Conservation (phyloP, 2,888 invertebrate species). For the Strigamia crassipes region DNA sequence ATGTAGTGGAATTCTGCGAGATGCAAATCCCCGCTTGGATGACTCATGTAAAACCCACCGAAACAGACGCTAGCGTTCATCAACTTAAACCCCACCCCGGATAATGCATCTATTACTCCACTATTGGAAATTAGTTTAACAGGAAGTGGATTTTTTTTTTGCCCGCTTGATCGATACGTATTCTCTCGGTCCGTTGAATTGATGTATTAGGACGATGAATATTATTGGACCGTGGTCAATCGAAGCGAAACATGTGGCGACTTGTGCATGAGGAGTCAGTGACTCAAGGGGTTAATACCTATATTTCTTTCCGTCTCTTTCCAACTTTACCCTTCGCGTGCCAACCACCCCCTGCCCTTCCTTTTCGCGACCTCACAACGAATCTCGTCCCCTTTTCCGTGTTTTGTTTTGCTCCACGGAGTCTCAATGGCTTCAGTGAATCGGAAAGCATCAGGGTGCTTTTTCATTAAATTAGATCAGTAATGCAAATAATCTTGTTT, state of each 20-base stretch:
- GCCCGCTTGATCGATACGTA: background rate
- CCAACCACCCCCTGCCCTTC: background rate
- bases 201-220: slow-evolving; percentile 24
- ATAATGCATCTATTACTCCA: background rate
- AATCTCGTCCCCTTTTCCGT: slow-evolving; percentile 32
- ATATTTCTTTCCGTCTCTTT: background rate
- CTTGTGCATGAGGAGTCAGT: background rate
- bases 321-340: background rate
- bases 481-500: slow-evolving; percentile 42
- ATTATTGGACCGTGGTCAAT: slow-evolving; percentile 4
- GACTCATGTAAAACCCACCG: slow-evolving; percentile 2
- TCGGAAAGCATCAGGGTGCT: slow-evolving; percentile 40
- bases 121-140: background rate
- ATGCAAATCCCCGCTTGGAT: background rate
- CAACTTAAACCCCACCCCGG: background rate
- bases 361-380: slow-evolving; percentile 18
- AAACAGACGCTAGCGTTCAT: background rate
- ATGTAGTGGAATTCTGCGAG: slow-evolving; percentile 36
- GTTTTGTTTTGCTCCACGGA: slow-evolving; percentile 42
- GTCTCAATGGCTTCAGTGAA: slow-evolving; percentile 40
- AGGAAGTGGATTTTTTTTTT: background rate
- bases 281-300: slow-evolving; percentile 7
- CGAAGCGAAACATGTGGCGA: slow-evolving; percentile 14
- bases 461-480: slow-evolving; percentile 42
- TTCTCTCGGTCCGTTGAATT: background rate